These are phyloP conservation scores for Macropis europaea DNA, from an alignment of 2,888 invertebrate genomes.

Conservation along the genomic window DNA sequence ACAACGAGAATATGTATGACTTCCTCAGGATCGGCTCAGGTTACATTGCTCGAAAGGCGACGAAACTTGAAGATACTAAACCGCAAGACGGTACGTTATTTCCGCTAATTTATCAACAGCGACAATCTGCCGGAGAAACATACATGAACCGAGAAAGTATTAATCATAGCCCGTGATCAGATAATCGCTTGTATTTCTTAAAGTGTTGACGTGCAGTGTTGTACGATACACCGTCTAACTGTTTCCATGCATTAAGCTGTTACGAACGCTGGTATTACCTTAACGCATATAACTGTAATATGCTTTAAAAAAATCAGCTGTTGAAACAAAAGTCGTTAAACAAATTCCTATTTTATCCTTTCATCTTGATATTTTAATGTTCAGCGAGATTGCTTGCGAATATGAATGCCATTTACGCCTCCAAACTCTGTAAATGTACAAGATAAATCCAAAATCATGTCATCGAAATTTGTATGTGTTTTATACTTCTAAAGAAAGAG, in stretches of 20 bases:
- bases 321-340: no score
- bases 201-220: constrained; percentile 37
- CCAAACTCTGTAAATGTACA: no score
- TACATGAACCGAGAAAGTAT: constrained; percentile 44
- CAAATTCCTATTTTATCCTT: no score
- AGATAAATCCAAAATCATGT: no score
- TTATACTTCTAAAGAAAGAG: no score
- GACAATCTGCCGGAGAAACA: constrained; percentile 43
- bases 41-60: constrained; percentile 22
- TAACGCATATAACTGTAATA: constrained; percentile 6
- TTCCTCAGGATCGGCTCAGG: constrained; percentile 26
- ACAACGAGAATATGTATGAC: constrained; percentile 7
- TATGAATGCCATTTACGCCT: no score
- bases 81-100: constrained; percentile 21
- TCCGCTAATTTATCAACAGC: constrained; percentile 50
- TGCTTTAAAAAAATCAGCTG: constrained; percentile 5
- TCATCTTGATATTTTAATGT: no score
- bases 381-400: no score
- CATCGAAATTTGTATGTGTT: no score
- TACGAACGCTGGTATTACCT: constrained; percentile 1
- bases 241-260: constrained; percentile 10
- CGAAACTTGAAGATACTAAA: constrained; percentile 22
- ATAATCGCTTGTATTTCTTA: constrained; percentile 14
- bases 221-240: background rate
- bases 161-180: constrained; percentile 44